Percentiles rank a stretch among this genome's conserved stretches.
Conservation (phyloP, 2,888 invertebrate species). For the Phortica magna region DNA sequence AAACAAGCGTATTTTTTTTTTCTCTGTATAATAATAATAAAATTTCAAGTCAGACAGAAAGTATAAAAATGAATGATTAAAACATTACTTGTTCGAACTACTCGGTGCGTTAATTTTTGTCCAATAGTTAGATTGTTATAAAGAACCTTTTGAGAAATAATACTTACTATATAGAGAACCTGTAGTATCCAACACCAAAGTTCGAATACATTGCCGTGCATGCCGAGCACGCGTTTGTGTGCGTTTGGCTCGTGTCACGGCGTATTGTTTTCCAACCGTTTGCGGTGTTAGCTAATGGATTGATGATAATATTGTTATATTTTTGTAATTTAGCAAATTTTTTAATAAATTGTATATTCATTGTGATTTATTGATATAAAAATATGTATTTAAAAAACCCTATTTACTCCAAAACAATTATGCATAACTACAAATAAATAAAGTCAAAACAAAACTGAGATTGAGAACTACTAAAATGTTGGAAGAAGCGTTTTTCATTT, state of each 20-base stretch:
- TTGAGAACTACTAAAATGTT: constrained; percentile 33
- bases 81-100: no score
- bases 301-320: constrained; percentile 54
- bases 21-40: constrained; percentile 29
- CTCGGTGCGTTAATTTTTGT: no score
- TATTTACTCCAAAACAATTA: constrained; percentile 61
- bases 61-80: no score
- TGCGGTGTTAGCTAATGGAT: not conserved
- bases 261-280: not conserved
- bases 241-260: not conserved
- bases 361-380: constrained; percentile 60
- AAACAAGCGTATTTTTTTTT: constrained; percentile 51
- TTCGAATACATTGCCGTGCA: no score
- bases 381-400: constrained; percentile 17
- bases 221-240: no score
- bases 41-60: not conserved
- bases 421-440: constrained; percentile 33
- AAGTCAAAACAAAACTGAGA: constrained; percentile 57
- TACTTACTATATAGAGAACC: no score
- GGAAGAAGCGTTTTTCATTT: no score
- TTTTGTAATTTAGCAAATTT: constrained; percentile 73
- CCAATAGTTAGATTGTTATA: no score
- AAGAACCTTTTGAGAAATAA: no score
- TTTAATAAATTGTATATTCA: constrained; percentile 66
- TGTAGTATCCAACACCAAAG: no score